phyloP scores from a whole-genome alignment of 2,797 vertebrate species.

The Columba guinea region DNA sequence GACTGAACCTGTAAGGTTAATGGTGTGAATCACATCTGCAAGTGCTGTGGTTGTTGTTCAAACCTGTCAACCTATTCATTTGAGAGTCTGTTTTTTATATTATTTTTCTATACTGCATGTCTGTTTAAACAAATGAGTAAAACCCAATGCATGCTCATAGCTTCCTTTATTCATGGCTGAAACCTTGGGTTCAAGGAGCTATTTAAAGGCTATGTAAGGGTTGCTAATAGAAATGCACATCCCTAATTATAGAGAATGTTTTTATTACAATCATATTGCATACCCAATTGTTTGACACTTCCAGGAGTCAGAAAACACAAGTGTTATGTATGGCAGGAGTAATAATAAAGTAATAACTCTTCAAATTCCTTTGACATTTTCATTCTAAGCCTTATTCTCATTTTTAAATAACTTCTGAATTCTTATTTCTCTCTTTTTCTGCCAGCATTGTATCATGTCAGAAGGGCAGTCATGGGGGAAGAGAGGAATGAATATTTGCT shows the following conservation, averaged over 20 bases:
- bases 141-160: background rate
- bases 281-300: background rate
- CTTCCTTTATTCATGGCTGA: background rate
- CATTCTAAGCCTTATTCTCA: background rate
- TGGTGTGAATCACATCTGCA: background rate
- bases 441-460: background rate
- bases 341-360: background rate
- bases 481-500: background rate
- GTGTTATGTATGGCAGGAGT: background rate
- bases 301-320: background rate
- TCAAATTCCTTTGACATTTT: background rate
- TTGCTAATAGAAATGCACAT: background rate
- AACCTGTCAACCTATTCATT: background rate
- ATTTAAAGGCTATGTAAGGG: background rate
- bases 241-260: background rate
- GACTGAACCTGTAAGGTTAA: background rate
- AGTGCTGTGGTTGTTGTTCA: background rate
- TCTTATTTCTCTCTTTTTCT: background rate
- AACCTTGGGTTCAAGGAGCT: background rate
- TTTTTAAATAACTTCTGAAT: background rate
- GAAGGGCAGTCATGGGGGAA: background rate
- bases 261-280: background rate
- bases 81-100: background rate
- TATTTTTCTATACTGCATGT: background rate
- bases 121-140: background rate